Conservation (phyloP, 2,113 vertebrate genomes). For the Theropithecus gelada region DNA sequence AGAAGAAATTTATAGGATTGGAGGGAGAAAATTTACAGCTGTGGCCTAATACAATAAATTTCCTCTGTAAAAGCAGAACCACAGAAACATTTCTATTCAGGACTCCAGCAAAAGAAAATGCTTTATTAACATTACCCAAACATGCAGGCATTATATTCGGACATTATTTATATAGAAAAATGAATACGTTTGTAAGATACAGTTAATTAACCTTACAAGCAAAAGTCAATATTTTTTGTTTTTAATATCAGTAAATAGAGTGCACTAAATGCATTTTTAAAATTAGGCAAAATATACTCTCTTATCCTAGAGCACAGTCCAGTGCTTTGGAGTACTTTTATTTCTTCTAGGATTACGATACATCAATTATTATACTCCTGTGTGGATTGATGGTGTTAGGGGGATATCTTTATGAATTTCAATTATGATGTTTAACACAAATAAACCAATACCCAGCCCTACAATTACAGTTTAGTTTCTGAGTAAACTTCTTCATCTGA, state of each 20-base stretch:
- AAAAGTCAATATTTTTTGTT: conserved; percentile 53
- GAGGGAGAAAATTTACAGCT: conserved; percentile 84
- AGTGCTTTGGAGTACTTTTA: conserved; percentile 2
- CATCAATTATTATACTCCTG: neutral
- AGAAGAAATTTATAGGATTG: conserved; percentile 87
- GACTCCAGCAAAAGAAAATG: conserved; percentile 67
- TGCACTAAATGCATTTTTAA: neutral
- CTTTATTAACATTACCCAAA: conserved; percentile 75
- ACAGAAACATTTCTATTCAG: conserved; percentile 78
- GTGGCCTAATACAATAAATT: conserved; percentile 84
- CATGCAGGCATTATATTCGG: conserved; percentile 6
- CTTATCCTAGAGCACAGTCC: conserved; percentile 12
- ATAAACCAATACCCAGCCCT: neutral
- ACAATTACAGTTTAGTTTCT: neutral
- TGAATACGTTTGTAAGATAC: conserved; percentile 47
- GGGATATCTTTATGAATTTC: neutral
- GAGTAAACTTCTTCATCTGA: neutral
- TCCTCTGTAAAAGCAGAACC: conserved; percentile 79
- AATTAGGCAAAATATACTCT: neutral
- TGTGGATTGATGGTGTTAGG: neutral
- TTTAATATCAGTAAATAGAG: conserved; percentile 43
- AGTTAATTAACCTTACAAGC: conserved; percentile 71
- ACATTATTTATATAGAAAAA: conserved; percentile 61
- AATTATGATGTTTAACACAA: neutral
- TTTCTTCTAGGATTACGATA: conserved; percentile 35